These are phyloP conservation scores for Mythimna lalbum DNA, from an alignment of 2,888 invertebrate genomes.

Conservation along the genomic window DNA sequence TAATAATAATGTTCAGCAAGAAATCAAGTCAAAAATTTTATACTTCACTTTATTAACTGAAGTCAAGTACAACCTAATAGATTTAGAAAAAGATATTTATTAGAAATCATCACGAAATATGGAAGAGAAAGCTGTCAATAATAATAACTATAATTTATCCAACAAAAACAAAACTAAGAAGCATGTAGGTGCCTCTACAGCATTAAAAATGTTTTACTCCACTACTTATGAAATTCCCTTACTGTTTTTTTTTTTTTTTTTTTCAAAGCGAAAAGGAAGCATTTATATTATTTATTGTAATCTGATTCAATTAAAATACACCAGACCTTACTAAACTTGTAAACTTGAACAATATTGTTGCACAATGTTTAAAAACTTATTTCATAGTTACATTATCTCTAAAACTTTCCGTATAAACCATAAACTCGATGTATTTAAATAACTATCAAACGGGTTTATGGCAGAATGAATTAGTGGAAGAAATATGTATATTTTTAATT, in stretches of 20 bases:
- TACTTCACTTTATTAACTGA: no score
- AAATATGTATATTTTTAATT: conserved; percentile 23
- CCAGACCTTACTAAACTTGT: neutral
- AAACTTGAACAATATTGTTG: no score
- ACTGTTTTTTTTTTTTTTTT: neutral
- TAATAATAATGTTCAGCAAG: no score
- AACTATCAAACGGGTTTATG: conserved; percentile 28
- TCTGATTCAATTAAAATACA: neutral
- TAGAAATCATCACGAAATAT: neutral
- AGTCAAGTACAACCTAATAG: no score
- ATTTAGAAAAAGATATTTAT: neutral
- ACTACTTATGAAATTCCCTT: no score
- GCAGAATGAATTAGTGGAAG: neutral
- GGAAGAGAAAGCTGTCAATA: neutral
- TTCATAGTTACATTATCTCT: conserved; percentile 2
- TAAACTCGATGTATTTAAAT: conserved; percentile 5
- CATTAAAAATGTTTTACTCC: no score
- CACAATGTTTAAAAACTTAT: neutral
- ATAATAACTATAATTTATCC: neutral
- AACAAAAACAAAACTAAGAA: no score
- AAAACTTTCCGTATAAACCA: conserved; percentile 47
- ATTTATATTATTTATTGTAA: neutral
- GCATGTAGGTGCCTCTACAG: no score
- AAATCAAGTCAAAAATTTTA: no score
- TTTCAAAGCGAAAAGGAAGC: neutral